Evolutionary conservation across 2,888 invertebrate genomes (phyloP).

Genomic region (Himalopsyche anomala): DNA sequence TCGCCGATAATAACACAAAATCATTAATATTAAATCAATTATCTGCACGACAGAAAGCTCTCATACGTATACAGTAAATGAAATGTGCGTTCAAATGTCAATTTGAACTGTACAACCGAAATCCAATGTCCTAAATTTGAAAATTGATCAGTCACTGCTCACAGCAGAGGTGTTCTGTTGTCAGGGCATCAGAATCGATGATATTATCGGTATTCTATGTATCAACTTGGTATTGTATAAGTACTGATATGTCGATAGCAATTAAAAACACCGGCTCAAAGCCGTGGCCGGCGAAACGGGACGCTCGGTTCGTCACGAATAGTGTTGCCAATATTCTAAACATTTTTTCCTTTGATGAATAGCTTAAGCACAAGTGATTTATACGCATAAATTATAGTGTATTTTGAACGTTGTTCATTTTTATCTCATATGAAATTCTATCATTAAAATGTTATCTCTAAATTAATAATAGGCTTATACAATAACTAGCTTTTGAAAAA

Average conservation of each 20-base stretch:
- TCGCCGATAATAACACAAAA: no score
- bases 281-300: conserved; percentile 43
- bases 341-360: background rate
- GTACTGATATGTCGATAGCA: conserved; percentile 59
- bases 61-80: background rate
- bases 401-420: no score
- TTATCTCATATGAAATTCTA: no score
- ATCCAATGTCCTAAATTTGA: background rate
- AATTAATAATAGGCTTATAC: no score
- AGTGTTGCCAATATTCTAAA: background rate
- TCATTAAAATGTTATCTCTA: no score
- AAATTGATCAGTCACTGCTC: conserved; percentile 15
- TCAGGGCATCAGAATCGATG: background rate
- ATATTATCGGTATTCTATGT: background rate
- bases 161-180: background rate
- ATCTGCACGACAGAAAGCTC: background rate
- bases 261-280: conserved; percentile 65
- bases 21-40: no score
- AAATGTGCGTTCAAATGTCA: background rate
- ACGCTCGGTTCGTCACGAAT: background rate
- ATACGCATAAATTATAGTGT: no score
- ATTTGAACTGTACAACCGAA: background rate
- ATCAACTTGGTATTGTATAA: background rate
- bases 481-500: no score
- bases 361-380: no score